phyloP scores from a whole-genome alignment of 2,113 vertebrate genomes.

The Sphyrna mokarran region DNA sequence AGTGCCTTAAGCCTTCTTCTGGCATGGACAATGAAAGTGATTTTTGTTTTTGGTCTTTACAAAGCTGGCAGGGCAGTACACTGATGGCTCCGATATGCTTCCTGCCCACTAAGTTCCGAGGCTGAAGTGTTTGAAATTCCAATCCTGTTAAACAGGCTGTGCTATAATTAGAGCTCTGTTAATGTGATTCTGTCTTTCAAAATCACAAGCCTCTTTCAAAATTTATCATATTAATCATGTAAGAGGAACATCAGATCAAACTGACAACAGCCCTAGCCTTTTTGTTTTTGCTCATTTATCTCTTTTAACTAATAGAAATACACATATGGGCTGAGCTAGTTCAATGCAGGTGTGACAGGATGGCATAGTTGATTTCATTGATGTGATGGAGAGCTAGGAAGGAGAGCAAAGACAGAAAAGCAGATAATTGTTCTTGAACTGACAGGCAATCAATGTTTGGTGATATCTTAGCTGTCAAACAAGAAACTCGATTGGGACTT shows the following conservation, averaged over 20 bases:
- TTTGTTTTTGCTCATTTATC: background rate
- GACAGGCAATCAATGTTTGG: conserved; percentile 1
- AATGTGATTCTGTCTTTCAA: background rate
- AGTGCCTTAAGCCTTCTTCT: background rate
- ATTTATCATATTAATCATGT: background rate
- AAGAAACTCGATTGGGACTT: background rate
- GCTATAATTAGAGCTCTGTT: background rate
- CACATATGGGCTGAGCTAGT: background rate
- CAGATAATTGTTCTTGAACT: background rate
- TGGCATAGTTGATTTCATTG: background rate
- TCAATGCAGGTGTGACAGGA: background rate
- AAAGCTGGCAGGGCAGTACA: background rate
- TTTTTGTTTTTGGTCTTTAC: background rate
- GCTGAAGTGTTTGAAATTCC: background rate
- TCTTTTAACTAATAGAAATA: background rate
- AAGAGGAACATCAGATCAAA: background rate
- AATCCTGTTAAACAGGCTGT: background rate
- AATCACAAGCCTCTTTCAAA: background rate
- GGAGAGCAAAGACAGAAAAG: background rate
- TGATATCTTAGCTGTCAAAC: background rate
- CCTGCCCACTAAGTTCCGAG: background rate
- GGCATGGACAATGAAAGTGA: background rate
- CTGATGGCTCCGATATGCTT: background rate
- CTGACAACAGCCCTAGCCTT: background rate
- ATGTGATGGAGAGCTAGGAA: background rate